These are phyloP conservation scores for Lates japonicus DNA, from an alignment of 2,797 vertebrate species.

Conservation along the genomic window DNA sequence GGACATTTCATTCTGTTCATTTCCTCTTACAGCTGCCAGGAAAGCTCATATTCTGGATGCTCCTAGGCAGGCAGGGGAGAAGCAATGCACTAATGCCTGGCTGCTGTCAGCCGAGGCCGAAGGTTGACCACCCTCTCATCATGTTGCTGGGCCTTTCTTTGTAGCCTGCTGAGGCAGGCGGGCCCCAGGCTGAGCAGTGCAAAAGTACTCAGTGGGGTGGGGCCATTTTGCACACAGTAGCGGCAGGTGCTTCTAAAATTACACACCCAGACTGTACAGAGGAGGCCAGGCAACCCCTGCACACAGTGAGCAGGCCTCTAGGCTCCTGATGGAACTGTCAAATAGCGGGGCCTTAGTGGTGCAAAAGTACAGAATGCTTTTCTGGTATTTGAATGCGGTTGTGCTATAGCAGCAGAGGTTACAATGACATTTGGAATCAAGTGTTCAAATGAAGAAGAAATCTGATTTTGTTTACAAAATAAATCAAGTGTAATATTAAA, in stretches of 20 bases:
- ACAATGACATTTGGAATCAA: background rate
- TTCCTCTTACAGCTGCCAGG: slow-evolving; percentile 74
- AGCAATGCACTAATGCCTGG: slow-evolving; percentile 69
- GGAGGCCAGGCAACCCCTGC: slow-evolving; percentile 9
- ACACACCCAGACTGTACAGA: slow-evolving; percentile 43
- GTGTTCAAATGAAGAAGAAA: slow-evolving; percentile 9
- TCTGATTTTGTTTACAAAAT: background rate
- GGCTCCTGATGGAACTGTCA: slow-evolving; percentile 23
- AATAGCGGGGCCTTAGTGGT: slow-evolving; percentile 14
- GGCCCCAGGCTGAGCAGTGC: slow-evolving; percentile 28
- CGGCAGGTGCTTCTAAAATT: slow-evolving; percentile 8
- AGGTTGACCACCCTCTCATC: slow-evolving; percentile 79
- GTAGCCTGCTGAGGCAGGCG: slow-evolving; percentile 54
- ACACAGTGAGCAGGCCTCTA: slow-evolving; percentile 18
- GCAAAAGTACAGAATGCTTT: slow-evolving; percentile 1
- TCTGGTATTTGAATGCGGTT: slow-evolving; percentile 16
- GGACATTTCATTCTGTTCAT: slow-evolving; percentile 79
- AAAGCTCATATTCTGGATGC: slow-evolving; percentile 66
- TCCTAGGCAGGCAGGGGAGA: slow-evolving; percentile 64
- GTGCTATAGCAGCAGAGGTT: slow-evolving; percentile 1
- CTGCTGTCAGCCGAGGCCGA: slow-evolving; percentile 66
- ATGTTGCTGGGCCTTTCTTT: slow-evolving; percentile 79
- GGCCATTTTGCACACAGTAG: slow-evolving; percentile 3
- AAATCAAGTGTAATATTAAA: background rate
- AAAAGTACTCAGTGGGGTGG: slow-evolving; percentile 20